Evolutionary conservation across 2,113 vertebrate genomes (phyloP).

Genomic region (Caranx melampygus): DNA sequence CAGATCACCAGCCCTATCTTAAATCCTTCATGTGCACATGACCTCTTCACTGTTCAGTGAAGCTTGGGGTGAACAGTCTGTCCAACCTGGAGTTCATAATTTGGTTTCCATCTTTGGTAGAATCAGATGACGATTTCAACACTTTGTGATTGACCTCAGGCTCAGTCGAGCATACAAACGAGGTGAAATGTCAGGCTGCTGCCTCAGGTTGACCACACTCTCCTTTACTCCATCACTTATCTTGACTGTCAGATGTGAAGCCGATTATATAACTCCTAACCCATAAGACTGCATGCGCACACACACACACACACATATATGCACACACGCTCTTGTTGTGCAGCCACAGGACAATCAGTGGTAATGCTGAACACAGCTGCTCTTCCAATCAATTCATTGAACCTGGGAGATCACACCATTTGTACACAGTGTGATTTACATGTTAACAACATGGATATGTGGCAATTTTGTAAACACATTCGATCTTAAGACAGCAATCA

Average conservation of each 20-base stretch:
- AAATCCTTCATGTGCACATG: background rate
- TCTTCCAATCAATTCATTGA: conserved; percentile 61
- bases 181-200: conserved; percentile 45
- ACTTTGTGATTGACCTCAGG: conserved; percentile 24
- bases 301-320: conserved; percentile 9
- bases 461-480: background rate
- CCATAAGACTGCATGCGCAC: conserved; percentile 13
- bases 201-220: conserved; percentile 34
- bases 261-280: conserved; percentile 63
- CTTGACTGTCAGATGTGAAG: conserved; percentile 56
- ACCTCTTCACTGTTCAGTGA: background rate
- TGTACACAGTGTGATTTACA: conserved; percentile 3
- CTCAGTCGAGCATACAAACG: background rate
- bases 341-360: conserved; percentile 53
- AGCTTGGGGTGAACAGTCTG: background rate
- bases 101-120: background rate
- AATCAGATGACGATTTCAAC: background rate
- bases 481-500: conserved; percentile 4
- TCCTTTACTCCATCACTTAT: conserved; percentile 49
- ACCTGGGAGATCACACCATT: conserved; percentile 4
- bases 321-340: conserved; percentile 23
- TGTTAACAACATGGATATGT: conserved; percentile 1
- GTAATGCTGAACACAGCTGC: conserved; percentile 64
- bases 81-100: background rate
- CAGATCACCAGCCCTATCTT: background rate